Conservation (phyloP, 2,113 vertebrate species). For the Rhombomys opimus region DNA sequence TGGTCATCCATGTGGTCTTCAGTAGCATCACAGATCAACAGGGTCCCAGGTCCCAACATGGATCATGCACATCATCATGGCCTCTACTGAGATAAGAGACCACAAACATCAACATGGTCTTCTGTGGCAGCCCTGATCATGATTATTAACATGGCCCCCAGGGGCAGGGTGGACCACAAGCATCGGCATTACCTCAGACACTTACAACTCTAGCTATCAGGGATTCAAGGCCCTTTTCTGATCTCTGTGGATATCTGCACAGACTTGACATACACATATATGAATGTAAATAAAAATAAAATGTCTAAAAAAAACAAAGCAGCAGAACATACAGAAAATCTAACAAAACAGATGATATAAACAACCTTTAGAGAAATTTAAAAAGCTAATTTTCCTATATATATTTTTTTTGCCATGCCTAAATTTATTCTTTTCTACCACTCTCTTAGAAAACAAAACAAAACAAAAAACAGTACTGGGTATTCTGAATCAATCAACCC, state of each 20-base stretch:
- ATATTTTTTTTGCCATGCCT: neutral
- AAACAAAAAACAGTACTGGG: neutral
- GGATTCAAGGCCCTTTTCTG: neutral
- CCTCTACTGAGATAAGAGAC: neutral
- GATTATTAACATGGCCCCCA: neutral
- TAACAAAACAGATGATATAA: neutral
- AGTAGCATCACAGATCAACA: neutral
- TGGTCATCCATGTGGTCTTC: neutral
- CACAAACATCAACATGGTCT: neutral
- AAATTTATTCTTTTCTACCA: neutral
- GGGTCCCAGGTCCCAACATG: neutral
- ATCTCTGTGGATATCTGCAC: neutral
- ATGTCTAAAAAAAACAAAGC: neutral
- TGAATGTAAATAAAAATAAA: neutral
- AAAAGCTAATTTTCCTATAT: neutral
- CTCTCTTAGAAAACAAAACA: neutral
- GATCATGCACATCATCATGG: neutral
- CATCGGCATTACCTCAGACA: neutral
- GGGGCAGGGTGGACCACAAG: neutral
- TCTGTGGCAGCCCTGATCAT: neutral
- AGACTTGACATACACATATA: neutral
- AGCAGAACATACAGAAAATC: neutral
- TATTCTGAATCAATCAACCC: constrained; percentile 39
- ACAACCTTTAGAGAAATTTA: neutral
- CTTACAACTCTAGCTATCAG: neutral